phyloP scores from a whole-genome alignment of 2,888 invertebrate species.

The Chrysina gloriosa region DNA sequence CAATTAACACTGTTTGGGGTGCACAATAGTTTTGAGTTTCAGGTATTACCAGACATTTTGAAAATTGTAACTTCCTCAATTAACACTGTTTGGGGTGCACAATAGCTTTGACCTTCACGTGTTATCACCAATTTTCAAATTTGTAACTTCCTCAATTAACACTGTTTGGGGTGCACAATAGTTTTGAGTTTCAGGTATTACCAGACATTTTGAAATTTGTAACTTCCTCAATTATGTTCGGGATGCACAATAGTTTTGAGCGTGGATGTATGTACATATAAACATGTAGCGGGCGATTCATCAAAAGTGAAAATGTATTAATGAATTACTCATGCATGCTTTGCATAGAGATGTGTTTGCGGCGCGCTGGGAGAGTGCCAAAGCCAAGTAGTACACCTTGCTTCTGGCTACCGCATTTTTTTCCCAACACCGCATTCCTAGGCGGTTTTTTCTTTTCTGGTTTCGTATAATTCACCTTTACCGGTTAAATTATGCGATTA shows the following conservation, averaged over 20 bases:
- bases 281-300: neutral
- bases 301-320: slow-evolving; percentile 12
- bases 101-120: too few species aligned
- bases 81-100: too few species aligned
- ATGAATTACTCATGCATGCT: slow-evolving; percentile 15
- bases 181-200: too few species aligned
- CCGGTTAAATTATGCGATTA: slow-evolving; percentile 9
- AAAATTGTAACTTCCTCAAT: too few species aligned
- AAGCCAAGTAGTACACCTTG: slow-evolving; percentile 6
- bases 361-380: slow-evolving; percentile 16
- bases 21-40: too few species aligned
- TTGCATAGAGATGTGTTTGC: neutral
- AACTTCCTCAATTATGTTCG: too few species aligned
- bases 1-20: too few species aligned
- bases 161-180: too few species aligned
- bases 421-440: neutral
- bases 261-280: neutral
- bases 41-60: too few species aligned
- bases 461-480: neutral
- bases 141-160: too few species aligned
- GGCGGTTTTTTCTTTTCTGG: slow-evolving; percentile 1
- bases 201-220: too few species aligned
- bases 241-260: neutral
- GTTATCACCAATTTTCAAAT: too few species aligned
- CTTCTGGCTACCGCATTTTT: slow-evolving; percentile 5